Base-by-base conservation (phyloP, 1,140 invertebrate genomes). In the Brachionus rotundiformis region DNA sequence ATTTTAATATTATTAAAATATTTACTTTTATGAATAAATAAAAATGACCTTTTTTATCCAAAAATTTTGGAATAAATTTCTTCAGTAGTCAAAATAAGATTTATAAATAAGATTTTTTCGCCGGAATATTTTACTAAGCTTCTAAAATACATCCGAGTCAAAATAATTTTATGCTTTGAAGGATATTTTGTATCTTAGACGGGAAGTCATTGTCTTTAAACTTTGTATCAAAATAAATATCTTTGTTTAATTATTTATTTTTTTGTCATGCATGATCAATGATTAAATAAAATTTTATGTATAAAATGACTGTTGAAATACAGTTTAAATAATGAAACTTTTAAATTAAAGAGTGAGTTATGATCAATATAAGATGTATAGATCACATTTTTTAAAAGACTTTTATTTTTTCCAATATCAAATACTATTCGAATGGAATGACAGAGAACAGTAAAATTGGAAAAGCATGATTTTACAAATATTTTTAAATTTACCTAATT, bases 61-160 rank as follows among this genome's bases (percentile, higher is more conserved):
- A 54, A 54, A 54, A 54, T 7, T 25, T 54, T 54, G 47, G 47
- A 54, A 54, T 54, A 54, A 54, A 54, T 54, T 54, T 54, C 47
- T 54, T 7, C 47, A 25, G 47, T 19, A 39, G 36, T 11, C 13
- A 39, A 39, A 11, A 39, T 39, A 10, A 10, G 36, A 54, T 25
- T 54, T 23, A 7, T 54, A 49, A 6, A 49, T 6, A 49, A n/a
- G n/a, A 49, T 6, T 19, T 19, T 49, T 49, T 49, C 19, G 16
- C 47, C 47, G 47, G 23, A 54, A 54, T 54, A n/a, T 54, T 54
- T 54, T 54, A n/a, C 47, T 54, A 54, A 54, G 47, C 47, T 23
- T 19, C 23, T 54, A 19, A 19, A 19, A 8, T 16, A 54, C 23
- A 54, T 54, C 47, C 47, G 47, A 54, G 8, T 54, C 16, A 54